Evolutionary conservation across 2,113 vertebrate genomes (phyloP).

Genomic region (Pao palembangensis): DNA sequence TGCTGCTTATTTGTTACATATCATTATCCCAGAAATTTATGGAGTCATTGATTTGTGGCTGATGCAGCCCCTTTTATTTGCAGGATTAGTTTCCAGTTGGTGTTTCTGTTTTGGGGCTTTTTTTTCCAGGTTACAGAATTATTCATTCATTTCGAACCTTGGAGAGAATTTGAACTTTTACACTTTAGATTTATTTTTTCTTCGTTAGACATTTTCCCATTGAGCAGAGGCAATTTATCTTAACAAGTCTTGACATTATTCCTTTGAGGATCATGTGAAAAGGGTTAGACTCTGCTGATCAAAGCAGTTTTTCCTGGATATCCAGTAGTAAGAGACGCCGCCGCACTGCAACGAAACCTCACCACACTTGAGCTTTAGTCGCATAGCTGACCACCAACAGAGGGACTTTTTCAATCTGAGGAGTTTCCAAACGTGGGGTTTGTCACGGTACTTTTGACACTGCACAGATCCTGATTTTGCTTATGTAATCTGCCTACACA

Average conservation of each 20-base stretch:
- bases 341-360: conserved; percentile 20
- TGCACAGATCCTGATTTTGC: conserved; percentile 49
- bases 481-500: conserved; percentile 42
- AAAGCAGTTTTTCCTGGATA: conserved; percentile 34
- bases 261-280: conserved; percentile 34
- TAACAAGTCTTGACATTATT: conserved; percentile 49
- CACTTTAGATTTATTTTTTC: neutral
- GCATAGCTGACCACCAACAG: conserved; percentile 16
- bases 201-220: conserved; percentile 7
- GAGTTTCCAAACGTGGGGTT: conserved; percentile 31
- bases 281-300: conserved; percentile 37
- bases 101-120: too few relatives aligned
- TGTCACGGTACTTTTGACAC: conserved; percentile 7
- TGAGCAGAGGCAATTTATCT: conserved; percentile 4
- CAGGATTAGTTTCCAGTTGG: too few relatives aligned
- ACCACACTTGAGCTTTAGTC: conserved; percentile 14
- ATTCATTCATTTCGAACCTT: too few relatives aligned
- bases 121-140: too few relatives aligned
- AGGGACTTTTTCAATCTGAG: conserved; percentile 16
- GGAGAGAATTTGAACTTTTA: too few relatives aligned
- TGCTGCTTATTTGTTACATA: too few relatives aligned
- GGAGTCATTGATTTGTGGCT: too few relatives aligned
- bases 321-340: conserved; percentile 10
- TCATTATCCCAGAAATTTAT: too few relatives aligned
- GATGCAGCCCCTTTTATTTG: too few relatives aligned